Conservation (phyloP, 1,140 invertebrate genomes). For the Papilio polyxenes region DNA sequence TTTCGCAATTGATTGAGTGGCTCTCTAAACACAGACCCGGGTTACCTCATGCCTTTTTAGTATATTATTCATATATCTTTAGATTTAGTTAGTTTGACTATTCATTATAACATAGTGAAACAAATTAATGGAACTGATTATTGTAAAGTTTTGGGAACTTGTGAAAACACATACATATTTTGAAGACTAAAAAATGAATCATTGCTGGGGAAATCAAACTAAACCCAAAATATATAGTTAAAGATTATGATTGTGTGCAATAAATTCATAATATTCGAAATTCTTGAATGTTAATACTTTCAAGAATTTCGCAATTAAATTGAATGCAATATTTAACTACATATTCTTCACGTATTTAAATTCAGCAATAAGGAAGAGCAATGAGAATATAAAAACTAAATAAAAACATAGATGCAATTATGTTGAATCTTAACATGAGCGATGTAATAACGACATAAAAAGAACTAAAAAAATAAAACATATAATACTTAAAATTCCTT, state of each 20-base stretch:
- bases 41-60: neutral
- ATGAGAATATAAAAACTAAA: neutral
- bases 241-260: too few species aligned
- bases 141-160: too few species aligned
- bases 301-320: too few species aligned
- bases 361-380: neutral
- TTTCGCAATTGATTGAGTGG: neutral
- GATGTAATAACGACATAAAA: neutral
- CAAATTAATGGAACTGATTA: too few species aligned
- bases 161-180: too few species aligned
- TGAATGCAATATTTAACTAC: too few species aligned
- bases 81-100: neutral
- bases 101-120: neutral
- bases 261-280: too few species aligned
- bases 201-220: too few species aligned
- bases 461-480: neutral
- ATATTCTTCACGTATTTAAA: neutral
- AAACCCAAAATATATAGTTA: too few species aligned
- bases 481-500: neutral
- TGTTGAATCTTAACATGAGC: neutral
- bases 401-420: neutral
- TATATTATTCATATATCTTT: neutral
- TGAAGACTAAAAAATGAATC: too few species aligned
- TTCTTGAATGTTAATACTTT: too few species aligned
- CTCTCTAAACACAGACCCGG: neutral